Base-by-base conservation (phyloP, 2,888 invertebrate species). In the Thereva nobilitata region DNA sequence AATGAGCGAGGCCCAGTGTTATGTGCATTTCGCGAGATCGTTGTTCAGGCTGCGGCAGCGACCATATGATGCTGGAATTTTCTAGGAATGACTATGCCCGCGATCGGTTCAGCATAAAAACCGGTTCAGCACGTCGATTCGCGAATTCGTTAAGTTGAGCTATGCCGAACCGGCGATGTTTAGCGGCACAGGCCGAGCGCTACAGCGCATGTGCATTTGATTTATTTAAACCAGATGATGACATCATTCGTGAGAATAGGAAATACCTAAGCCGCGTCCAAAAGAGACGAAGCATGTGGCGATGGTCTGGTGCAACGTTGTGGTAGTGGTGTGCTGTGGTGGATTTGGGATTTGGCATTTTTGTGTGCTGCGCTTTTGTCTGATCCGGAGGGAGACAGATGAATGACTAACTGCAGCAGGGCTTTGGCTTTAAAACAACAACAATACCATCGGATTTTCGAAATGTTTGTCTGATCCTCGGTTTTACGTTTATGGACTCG, bases 201-300 rank as follows among this genome's bases (percentile, higher is more conserved):
- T 9, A 45, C 35, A 56, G 55, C 63, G 38, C 63, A 67, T 67
- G 64, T 64, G 44, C 50, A 67, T 63, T 63, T 63, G 65, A 56
- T 67, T 64, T 67, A 56, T 50, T 64, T 67, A 55, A 67, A 67
- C 64, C 67, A 64, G 55, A 50, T 56, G 64, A 55, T 67, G 67
- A 67, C 67, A 67, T 67, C 63, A 64, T 64, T 63, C n/a, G 53
- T 37, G 35, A 8, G 52, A n/a, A 49, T 49, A 49, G 47, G 47
- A 56, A 40, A 57, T 50, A 42, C 41, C 37, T 5, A 12, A 6
- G 37, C 9, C 23, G 23, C 23, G 37, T 55, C 40, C 12, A 49
- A 64, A 40, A 40, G 45, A 37, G 10, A 55, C 5, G 34, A 56
- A 38, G 41, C 56, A 38, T 12, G n/a, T 9, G 23, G 23, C 23